A percentile compares a stretch with the other conserved stretches of the same genome.
These are phyloP conservation scores for Antedon mediterranea DNA, from an alignment of 53 echinoderm and acorn worm species.

Conservation along the genomic window DNA sequence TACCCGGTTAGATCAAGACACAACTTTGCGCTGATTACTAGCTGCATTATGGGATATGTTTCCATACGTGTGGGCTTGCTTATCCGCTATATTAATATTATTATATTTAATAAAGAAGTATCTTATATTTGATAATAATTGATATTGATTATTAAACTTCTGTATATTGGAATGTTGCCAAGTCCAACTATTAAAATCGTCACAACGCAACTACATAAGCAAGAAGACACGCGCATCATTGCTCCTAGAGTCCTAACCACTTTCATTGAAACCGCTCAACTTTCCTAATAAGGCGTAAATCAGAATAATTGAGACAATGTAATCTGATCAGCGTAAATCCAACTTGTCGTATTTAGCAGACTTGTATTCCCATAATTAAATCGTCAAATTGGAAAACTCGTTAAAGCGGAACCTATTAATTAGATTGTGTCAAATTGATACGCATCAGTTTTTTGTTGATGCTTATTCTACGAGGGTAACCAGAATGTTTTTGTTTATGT, in stretches of 20 bases:
- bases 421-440: background rate
- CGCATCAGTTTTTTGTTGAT: background rate
- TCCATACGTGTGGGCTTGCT: too few species aligned
- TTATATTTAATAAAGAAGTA: too few species aligned
- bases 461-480: background rate
- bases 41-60: too few species aligned
- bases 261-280: background rate
- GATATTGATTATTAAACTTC: too few species aligned
- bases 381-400: background rate
- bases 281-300: background rate
- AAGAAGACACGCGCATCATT: background rate
- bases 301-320: background rate
- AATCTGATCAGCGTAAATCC: background rate
- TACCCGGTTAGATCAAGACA: too few species aligned
- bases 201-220: background rate
- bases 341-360: background rate
- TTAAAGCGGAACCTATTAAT: background rate
- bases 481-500: too few species aligned
- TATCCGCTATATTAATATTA: too few species aligned
- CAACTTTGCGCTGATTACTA: too few species aligned
- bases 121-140: too few species aligned
- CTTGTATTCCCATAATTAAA: background rate
- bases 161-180: background rate
- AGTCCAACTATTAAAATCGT: background rate
- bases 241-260: background rate